A percentile compares a stretch with the other conserved stretches of the same genome.
Conservation (phyloP, 2,797 vertebrate species). For the Myotis daubentonii region DNA sequence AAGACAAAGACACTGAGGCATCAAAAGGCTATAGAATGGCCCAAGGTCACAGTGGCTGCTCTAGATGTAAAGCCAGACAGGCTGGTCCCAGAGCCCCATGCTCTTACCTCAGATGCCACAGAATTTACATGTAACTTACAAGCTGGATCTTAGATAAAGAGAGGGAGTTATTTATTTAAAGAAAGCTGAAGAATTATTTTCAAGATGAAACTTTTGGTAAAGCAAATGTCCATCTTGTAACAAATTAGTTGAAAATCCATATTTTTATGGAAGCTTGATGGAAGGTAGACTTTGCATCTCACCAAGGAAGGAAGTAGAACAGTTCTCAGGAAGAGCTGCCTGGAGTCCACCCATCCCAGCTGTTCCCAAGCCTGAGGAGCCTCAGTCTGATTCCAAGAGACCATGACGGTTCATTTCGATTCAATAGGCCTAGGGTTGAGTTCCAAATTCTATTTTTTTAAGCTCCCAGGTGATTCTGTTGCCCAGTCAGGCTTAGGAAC, state of each 20-base stretch:
- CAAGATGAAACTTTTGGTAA: not conserved
- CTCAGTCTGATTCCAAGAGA: not conserved
- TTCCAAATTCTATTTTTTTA: not conserved
- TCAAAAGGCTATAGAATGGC: not conserved
- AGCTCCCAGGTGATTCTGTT: slow-evolving; percentile 23
- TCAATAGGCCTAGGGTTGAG: not conserved
- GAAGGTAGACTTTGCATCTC: not conserved
- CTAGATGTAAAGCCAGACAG: not conserved
- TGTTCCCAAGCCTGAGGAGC: not conserved
- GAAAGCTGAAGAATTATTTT: not conserved
- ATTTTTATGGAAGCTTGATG: not conserved
- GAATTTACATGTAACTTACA: not conserved
- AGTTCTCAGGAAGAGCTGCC: not conserved
- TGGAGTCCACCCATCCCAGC: not conserved
- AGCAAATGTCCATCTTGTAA: not conserved
- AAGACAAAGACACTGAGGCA: not conserved
- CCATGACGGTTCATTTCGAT: not conserved
- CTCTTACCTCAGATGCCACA: not conserved
- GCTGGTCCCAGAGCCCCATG: not conserved
- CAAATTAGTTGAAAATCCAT: not conserved
- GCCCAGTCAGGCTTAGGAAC: not conserved
- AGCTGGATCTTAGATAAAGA: not conserved
- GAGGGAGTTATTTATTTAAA: not conserved
- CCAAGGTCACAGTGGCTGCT: not conserved
- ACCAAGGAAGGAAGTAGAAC: not conserved